Evolutionary conservation across 2,797 vertebrate genomes (phyloP).

Genomic region (Tapera naevia): DNA sequence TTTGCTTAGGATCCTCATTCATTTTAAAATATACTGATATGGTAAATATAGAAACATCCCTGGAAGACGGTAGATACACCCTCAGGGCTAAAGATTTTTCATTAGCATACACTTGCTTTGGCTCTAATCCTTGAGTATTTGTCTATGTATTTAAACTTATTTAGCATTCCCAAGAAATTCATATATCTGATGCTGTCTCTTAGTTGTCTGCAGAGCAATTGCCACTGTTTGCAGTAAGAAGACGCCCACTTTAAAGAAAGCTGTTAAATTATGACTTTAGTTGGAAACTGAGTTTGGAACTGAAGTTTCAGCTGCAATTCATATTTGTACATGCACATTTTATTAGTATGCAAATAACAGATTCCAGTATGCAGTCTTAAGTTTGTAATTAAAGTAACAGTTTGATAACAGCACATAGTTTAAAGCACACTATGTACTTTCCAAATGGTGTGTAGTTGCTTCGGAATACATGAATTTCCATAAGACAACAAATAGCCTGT

Average conservation of each 20-base stretch:
- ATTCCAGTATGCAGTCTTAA: background rate
- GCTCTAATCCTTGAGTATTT: conserved; percentile 1
- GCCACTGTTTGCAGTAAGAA: background rate
- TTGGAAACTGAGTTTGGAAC: background rate
- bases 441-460: background rate
- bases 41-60: background rate
- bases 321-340: background rate
- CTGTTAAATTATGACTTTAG: background rate
- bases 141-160: background rate
- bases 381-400: background rate
- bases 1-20: background rate
- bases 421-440: background rate
- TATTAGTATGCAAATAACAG: background rate
- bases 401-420: background rate
- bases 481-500: background rate
- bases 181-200: background rate
- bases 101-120: background rate
- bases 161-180: background rate
- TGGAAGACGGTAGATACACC: background rate
- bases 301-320: background rate
- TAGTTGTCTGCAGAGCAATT: background rate
- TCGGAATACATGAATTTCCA: background rate
- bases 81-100: background rate
- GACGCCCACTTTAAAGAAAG: background rate
- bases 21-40: background rate